Conservation (phyloP, 2,113 vertebrate species). For the Galeopterus variegatus region DNA sequence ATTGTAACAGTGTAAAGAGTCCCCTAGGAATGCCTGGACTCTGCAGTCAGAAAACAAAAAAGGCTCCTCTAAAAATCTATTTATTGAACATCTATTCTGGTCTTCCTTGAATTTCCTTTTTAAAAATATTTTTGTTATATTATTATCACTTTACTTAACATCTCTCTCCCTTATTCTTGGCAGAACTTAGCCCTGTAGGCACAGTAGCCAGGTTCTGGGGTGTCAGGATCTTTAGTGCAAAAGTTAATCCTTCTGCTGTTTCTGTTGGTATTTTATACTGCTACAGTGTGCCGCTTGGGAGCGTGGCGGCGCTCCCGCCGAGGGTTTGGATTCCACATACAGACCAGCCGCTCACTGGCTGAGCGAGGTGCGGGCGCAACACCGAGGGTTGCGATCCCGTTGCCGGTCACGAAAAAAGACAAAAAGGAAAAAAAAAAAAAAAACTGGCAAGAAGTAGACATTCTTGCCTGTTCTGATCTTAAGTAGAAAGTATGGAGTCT, state of each 20-base stretch:
- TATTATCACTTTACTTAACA: background rate
- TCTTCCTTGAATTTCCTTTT: slow-evolving; percentile 21
- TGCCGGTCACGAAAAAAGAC: no score
- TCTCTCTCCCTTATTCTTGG: background rate
- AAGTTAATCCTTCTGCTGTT: slow-evolving; percentile 18
- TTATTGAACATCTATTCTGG: slow-evolving; percentile 10
- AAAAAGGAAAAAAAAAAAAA: no score
- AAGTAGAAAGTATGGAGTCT: background rate
- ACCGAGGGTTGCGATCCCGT: no score
- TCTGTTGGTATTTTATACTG: background rate
- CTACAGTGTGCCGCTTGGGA: no score
- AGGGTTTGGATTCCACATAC: no score
- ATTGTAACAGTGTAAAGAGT: slow-evolving; percentile 45
- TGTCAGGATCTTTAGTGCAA: background rate
- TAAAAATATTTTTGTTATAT: background rate
- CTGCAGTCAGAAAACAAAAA: slow-evolving; percentile 97
- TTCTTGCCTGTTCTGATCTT: background rate
- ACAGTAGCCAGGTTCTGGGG: background rate
- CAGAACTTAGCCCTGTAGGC: background rate
- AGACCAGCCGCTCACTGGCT: no score
- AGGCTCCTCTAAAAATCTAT: slow-evolving; percentile 88
- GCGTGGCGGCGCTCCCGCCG: no score
- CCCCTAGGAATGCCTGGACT: slow-evolving; percentile 95
- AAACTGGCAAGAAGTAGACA: background rate
- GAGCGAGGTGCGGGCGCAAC: no score